These are phyloP conservation scores for Agrotis puta DNA, from an alignment of 2,888 invertebrate genomes.

Conservation along the genomic window DNA sequence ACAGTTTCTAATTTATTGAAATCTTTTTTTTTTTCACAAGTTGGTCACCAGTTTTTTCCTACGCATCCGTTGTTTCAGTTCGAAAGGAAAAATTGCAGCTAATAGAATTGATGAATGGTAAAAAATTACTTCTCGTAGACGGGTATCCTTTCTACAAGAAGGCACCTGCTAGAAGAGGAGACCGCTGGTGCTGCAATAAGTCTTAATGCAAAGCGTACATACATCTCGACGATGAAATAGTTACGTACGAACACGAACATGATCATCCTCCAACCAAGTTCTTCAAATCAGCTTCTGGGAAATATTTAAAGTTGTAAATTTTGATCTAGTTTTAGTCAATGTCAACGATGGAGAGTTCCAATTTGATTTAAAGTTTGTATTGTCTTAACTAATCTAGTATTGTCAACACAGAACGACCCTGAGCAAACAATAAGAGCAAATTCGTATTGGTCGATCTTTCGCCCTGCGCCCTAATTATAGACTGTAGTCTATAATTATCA, in stretches of 20 bases:
- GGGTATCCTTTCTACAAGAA: slow-evolving; percentile 74
- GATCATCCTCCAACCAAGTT: slow-evolving; percentile 63
- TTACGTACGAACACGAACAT: slow-evolving; percentile 51
- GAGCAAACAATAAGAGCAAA: too few species aligned
- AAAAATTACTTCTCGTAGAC: slow-evolving; percentile 65
- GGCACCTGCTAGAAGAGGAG: slow-evolving; percentile 35
- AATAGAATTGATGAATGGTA: slow-evolving; percentile 69
- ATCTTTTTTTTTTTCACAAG: neutral
- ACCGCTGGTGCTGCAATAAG: slow-evolving; percentile 73
- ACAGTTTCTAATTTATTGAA: neutral
- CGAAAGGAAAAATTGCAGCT: slow-evolving; percentile 48
- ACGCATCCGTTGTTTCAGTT: slow-evolving; percentile 33
- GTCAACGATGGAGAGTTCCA: neutral
- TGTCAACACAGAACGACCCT: too few species aligned
- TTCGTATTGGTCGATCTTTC: too few species aligned
- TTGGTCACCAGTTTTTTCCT: neutral
- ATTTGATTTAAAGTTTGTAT: neutral
- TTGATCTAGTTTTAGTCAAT: neutral
- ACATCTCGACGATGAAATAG: slow-evolving; percentile 57
- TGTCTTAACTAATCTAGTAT: too few species aligned
- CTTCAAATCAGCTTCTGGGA: slow-evolving; percentile 48
- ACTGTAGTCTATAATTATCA: too few species aligned
- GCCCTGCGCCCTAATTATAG: too few species aligned
- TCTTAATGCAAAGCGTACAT: slow-evolving; percentile 70
- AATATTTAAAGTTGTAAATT: slow-evolving; percentile 56